Conservation (phyloP, 2,888 invertebrate genomes). For the Rhyacophila evoluta region DNA sequence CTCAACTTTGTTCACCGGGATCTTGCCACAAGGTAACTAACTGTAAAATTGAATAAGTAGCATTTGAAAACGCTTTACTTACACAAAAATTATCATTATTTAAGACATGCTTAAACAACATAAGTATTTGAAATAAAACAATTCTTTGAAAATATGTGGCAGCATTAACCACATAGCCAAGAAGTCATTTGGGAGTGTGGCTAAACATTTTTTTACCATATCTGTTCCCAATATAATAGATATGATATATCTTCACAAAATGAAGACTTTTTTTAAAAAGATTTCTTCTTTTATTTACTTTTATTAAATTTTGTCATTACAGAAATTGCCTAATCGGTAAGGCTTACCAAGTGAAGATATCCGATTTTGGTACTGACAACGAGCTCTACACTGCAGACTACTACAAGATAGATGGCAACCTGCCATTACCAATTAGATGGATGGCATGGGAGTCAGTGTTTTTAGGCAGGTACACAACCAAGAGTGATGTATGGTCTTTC, state of each 20-base stretch:
- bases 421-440: conserved; percentile 83
- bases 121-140: too few species aligned
- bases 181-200: too few species aligned
- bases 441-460: conserved; percentile 90
- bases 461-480: conserved; percentile 82
- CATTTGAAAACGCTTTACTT: too few species aligned
- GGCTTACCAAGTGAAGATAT: conserved; percentile 79
- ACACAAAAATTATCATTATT: too few species aligned
- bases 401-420: conserved; percentile 63
- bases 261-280: neutral
- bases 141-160: too few species aligned
- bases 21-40: conserved; percentile 85
- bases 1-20: conserved; percentile 89
- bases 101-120: too few species aligned
- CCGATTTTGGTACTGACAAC: conserved; percentile 79
- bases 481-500: conserved; percentile 91
- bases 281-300: neutral
- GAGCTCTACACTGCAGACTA: conserved; percentile 82
- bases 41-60: too few species aligned
- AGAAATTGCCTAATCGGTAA: conserved; percentile 88
- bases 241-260: neutral
- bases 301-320: conserved; percentile 50
- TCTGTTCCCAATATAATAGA: too few species aligned
- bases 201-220: too few species aligned
- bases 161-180: too few species aligned